A percentile compares a stretch with the other conserved stretches of the same genome.
These are phyloP conservation scores for Dasyprocta punctata DNA, from an alignment of 2,113 vertebrate genomes.

Conservation along the genomic window DNA sequence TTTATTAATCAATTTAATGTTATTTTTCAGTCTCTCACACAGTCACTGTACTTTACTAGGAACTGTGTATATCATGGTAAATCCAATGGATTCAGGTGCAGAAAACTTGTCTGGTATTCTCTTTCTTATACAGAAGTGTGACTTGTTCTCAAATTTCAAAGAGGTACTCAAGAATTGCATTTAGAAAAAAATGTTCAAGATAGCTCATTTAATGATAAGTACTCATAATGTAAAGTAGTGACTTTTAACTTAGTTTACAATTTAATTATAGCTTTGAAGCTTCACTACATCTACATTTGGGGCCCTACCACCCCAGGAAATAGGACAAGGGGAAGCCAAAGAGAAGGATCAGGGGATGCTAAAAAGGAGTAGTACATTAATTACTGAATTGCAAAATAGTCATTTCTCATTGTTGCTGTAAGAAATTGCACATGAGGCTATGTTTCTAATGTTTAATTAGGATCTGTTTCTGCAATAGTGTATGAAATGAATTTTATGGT, in stretches of 20 bases:
- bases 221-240: background rate
- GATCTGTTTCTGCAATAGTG: constrained; percentile 65
- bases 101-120: background rate
- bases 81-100: background rate
- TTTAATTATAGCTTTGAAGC: background rate
- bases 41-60: background rate
- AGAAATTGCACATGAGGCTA: constrained; percentile 15
- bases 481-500: constrained; percentile 74
- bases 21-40: background rate
- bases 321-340: background rate
- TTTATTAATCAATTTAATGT: background rate
- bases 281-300: background rate
- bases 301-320: rapidly evolving
- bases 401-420: constrained; percentile 19
- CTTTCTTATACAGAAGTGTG: background rate
- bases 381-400: background rate
- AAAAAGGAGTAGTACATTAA: background rate
- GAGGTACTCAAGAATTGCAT: background rate
- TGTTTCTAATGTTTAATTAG: constrained; percentile 70
- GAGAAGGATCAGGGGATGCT: background rate
- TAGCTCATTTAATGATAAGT: background rate
- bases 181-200: background rate
- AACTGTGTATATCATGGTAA: background rate
- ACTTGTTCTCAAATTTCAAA: background rate
- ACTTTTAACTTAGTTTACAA: background rate